A percentile compares a stretch with the other conserved stretches of the same genome.
phyloP scores from a whole-genome alignment of 2,888 invertebrate genomes.

The Campoplex capitator region DNA sequence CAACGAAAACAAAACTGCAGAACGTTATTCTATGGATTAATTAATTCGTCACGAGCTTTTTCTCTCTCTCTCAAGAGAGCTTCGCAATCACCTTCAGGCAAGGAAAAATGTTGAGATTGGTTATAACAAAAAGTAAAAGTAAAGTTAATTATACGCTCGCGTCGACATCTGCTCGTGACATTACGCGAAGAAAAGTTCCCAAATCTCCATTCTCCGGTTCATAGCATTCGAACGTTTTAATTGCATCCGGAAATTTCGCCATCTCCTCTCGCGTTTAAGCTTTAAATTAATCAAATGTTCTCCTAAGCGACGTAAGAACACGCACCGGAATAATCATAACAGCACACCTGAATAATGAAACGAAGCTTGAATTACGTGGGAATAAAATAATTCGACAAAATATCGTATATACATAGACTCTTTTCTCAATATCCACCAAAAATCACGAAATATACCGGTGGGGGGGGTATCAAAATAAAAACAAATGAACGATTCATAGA shows the following conservation, averaged over 20 bases:
- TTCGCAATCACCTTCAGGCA: conserved; percentile 1
- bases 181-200: conserved; percentile 8
- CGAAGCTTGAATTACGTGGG: background rate
- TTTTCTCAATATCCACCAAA: background rate
- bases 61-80: background rate
- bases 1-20: background rate
- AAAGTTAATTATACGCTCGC: conserved; percentile 9
- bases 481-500: too few relatives aligned
- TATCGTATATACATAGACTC: background rate
- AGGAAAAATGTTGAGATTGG: conserved; percentile 1
- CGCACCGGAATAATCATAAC: background rate
- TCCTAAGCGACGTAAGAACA: background rate
- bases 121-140: conserved; percentile 14
- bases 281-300: conserved; percentile 15
- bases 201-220: conserved; percentile 12
- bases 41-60: background rate
- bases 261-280: background rate
- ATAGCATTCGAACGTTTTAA: conserved; percentile 4
- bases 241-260: background rate
- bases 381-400: background rate
- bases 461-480: background rate
- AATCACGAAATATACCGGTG: background rate
- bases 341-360: background rate
- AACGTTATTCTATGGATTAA: conserved; percentile 4
- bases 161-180: conserved; percentile 17